Evolutionary conservation across 2,797 vertebrate genomes (phyloP).

Genomic region (Pitangus sulphuratus): DNA sequence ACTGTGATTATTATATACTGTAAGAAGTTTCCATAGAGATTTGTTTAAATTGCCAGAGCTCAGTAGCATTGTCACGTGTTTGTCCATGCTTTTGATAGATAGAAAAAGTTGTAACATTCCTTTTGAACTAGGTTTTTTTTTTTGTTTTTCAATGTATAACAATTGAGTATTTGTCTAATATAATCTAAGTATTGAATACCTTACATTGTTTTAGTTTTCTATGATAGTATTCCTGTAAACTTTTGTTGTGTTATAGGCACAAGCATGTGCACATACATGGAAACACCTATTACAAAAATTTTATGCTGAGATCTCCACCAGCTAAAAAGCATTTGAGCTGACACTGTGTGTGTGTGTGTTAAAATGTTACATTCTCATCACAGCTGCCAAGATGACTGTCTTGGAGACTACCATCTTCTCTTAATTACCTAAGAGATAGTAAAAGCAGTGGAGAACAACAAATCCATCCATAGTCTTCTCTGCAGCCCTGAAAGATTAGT

Average conservation of each 20-base stretch:
- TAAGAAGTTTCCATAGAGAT: background rate
- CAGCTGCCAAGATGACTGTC: background rate
- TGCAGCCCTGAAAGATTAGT: background rate
- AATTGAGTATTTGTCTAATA: background rate
- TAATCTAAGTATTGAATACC: background rate
- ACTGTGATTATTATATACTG: background rate
- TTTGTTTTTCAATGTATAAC: background rate
- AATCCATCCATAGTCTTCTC: background rate
- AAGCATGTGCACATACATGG: background rate
- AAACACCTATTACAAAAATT: background rate
- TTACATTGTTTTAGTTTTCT: background rate
- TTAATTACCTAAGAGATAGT: background rate
- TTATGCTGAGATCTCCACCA: background rate
- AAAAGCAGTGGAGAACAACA: background rate
- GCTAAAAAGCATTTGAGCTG: background rate
- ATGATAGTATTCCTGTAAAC: background rate
- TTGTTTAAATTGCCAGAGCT: background rate
- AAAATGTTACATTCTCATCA: background rate
- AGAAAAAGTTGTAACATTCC: background rate
- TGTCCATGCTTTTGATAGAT: rapidly evolving
- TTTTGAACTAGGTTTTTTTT: background rate
- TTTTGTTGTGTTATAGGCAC: background rate
- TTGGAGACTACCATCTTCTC: background rate
- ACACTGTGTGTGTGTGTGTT: background rate
- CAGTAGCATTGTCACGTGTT: background rate